phyloP scores from a whole-genome alignment of 2,888 invertebrate genomes.

The Minunthozetes semirufus region DNA sequence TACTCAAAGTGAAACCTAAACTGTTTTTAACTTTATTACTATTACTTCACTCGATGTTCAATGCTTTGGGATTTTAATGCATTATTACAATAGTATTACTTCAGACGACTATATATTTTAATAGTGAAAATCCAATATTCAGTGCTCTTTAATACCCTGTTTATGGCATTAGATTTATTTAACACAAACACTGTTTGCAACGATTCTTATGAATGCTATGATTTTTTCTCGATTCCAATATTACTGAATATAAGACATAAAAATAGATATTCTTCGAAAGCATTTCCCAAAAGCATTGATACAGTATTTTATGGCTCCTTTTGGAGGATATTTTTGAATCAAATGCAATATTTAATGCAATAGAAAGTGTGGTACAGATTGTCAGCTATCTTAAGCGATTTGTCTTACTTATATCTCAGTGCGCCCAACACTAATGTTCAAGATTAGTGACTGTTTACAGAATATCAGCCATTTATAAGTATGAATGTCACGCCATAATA shows the following conservation, averaged over 20 bases:
- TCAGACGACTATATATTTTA: neutral
- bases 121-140: constrained; percentile 1
- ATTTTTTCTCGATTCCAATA: constrained; percentile 14
- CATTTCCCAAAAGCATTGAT: constrained; percentile 23
- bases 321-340: constrained; percentile 5
- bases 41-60: constrained; percentile 12
- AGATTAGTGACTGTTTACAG: constrained; percentile 7
- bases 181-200: neutral
- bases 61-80: constrained; percentile 17
- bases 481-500: constrained; percentile 15
- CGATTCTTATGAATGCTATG: neutral
- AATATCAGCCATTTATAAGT: constrained; percentile 22
- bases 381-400: constrained; percentile 19
- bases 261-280: constrained; percentile 17
- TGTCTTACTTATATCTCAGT: constrained; percentile 21
- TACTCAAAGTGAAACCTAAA: neutral
- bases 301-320: neutral
- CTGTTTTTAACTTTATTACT: constrained; percentile 30
- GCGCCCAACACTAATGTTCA: constrained; percentile 20
- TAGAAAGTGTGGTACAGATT: constrained; percentile 10
- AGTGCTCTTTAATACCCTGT: constrained; percentile 18
- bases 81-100: constrained; percentile 12
- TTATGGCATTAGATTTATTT: constrained; percentile 21
- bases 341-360: constrained; percentile 14
- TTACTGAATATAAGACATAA: constrained; percentile 9